These are phyloP conservation scores for Nasonovia ribisnigri DNA, from an alignment of 2,888 invertebrate species.

Conservation along the genomic window DNA sequence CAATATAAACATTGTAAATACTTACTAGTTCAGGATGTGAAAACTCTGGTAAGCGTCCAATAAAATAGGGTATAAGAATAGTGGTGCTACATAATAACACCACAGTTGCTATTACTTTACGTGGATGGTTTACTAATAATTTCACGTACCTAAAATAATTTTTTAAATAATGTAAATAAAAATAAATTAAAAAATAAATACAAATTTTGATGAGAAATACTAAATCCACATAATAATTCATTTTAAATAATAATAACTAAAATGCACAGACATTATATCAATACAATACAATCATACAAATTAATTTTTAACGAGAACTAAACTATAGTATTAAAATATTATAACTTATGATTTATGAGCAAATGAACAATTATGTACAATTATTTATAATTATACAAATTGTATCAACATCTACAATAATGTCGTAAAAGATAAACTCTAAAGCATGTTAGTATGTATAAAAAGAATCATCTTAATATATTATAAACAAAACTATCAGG, in stretches of 20 bases:
- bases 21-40: constrained; percentile 62
- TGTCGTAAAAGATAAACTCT: constrained; percentile 3
- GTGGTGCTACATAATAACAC: constrained; percentile 50
- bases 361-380: neutral
- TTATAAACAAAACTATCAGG: neutral
- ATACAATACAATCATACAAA: neutral
- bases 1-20: constrained; percentile 22
- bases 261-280: neutral
- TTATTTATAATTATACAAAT: constrained; percentile 14
- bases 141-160: constrained; percentile 56
- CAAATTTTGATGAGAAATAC: neutral
- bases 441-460: neutral
- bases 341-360: neutral
- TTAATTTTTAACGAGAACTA: neutral
- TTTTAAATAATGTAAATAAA: neutral
- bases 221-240: neutral
- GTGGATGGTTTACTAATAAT: constrained; percentile 57
- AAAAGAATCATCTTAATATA: neutral
- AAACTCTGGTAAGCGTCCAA: constrained; percentile 60
- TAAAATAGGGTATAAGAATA: constrained; percentile 51
- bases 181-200: neutral
- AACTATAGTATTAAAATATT: neutral
- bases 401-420: neutral
- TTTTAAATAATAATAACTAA: neutral
- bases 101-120: constrained; percentile 50